A percentile compares a stretch with the other conserved stretches of the same genome.
Conservation (phyloP, 2,797 vertebrate genomes). For the Pygocentrus nattereri region DNA sequence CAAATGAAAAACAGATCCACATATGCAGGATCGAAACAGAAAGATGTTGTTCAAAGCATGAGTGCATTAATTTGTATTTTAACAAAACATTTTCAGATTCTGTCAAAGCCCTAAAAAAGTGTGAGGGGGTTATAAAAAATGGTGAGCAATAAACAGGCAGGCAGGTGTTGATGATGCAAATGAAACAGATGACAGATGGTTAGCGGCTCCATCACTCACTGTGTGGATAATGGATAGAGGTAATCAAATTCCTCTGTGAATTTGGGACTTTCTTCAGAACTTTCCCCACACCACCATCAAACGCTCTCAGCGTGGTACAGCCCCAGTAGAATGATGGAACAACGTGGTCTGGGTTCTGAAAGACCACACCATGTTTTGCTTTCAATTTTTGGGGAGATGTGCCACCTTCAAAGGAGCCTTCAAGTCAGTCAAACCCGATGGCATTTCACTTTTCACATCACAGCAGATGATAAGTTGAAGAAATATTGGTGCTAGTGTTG, state of each 20-base stretch:
- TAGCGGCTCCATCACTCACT: constrained; percentile 86
- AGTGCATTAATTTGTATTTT: constrained; percentile 82
- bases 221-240: constrained; percentile 89
- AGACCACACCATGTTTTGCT: constrained; percentile 24
- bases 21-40: constrained; percentile 36
- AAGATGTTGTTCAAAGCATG: constrained; percentile 42
- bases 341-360: constrained; percentile 43
- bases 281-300: constrained; percentile 71
- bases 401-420: constrained; percentile 48
- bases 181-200: constrained; percentile 94
- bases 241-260: constrained; percentile 91
- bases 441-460: constrained; percentile 26
- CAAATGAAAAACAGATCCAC: constrained; percentile 25
- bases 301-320: constrained; percentile 48
- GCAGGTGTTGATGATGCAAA: constrained; percentile 94
- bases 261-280: constrained; percentile 89
- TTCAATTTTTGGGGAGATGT: constrained; percentile 34
- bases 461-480: constrained; percentile 19
- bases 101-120: constrained; percentile 74
- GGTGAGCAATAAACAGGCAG: constrained; percentile 85
- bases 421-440: constrained; percentile 37
- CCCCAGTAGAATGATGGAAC: constrained; percentile 45
- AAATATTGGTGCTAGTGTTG: constrained; percentile 29
- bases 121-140: constrained; percentile 82
- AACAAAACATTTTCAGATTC: constrained; percentile 88